Evolutionary conservation across 2,888 invertebrate species (phyloP).

Genomic region (Galeruca laticollis): DNA sequence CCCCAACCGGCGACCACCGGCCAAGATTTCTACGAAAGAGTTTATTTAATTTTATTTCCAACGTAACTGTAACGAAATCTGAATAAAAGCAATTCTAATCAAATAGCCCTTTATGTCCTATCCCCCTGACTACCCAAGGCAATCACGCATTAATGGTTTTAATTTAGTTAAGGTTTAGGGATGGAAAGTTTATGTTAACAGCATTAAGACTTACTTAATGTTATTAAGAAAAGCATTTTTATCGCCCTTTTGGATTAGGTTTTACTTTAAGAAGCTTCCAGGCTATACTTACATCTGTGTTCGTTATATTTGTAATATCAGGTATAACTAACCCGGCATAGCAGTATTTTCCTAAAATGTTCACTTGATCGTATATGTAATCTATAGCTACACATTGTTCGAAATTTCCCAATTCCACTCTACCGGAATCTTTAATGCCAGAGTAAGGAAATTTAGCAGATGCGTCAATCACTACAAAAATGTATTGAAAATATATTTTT

Average conservation of each 20-base stretch:
- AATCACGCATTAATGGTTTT: no score
- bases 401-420: conserved; percentile 48
- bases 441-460: conserved; percentile 48
- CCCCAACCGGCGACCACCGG: no score
- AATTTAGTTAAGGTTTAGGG: no score
- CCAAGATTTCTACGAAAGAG: no score
- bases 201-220: not conserved
- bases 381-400: conserved; percentile 49
- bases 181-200: no score
- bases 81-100: no score
- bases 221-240: not conserved
- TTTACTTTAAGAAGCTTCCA: no score
- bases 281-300: conserved; percentile 30
- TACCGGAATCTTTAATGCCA: conserved; percentile 42
- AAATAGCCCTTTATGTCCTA: no score
- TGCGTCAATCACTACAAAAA: conserved; percentile 50
- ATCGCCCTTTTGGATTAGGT: not conserved
- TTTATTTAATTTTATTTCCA: no score
- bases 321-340: conserved; percentile 37
- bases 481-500: not conserved
- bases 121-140: no score
- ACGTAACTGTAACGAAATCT: no score
- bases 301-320: conserved; percentile 29
- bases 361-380: conserved; percentile 21
- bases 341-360: conserved; percentile 46